These are phyloP conservation scores for Coelogynopora nodosa DNA, from an alignment of 2,888 invertebrate genomes.

Conservation along the genomic window DNA sequence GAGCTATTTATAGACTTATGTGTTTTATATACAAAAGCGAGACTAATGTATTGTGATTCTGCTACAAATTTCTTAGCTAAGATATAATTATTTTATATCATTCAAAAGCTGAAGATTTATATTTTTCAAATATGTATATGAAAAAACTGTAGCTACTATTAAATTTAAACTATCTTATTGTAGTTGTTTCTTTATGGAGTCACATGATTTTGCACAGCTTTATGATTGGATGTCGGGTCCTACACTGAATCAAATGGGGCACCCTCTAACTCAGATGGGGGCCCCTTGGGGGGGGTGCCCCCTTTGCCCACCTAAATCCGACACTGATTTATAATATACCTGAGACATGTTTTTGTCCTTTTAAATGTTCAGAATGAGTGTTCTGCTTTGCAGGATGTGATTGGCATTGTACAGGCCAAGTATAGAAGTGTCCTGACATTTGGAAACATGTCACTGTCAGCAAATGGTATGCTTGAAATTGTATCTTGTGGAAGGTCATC, in stretches of 20 bases:
- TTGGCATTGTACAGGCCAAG: neutral
- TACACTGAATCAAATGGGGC: constrained; percentile 3
- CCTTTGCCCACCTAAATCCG: neutral
- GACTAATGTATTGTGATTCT: neutral
- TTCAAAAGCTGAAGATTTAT: neutral
- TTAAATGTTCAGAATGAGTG: neutral
- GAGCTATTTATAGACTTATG: neutral
- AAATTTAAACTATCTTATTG: constrained; percentile 10
- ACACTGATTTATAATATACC: neutral
- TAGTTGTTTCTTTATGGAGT: constrained; percentile 18
- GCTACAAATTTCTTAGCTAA: neutral
- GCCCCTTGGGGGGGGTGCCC: neutral
- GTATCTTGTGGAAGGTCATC: neutral
- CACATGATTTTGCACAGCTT: constrained; percentile 9
- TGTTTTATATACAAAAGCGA: neutral
- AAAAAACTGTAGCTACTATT: neutral
- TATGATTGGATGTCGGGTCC: constrained; percentile 21
- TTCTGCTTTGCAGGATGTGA: neutral
- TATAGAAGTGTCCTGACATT: neutral
- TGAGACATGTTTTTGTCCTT: neutral
- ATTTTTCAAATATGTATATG: neutral
- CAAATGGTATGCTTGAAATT: neutral
- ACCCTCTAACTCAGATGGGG: constrained; percentile 29
- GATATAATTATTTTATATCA: neutral
- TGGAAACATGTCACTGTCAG: neutral